Evolutionary conservation across 2,113 vertebrate species (phyloP).

Genomic region (Alouatta palliata): DNA sequence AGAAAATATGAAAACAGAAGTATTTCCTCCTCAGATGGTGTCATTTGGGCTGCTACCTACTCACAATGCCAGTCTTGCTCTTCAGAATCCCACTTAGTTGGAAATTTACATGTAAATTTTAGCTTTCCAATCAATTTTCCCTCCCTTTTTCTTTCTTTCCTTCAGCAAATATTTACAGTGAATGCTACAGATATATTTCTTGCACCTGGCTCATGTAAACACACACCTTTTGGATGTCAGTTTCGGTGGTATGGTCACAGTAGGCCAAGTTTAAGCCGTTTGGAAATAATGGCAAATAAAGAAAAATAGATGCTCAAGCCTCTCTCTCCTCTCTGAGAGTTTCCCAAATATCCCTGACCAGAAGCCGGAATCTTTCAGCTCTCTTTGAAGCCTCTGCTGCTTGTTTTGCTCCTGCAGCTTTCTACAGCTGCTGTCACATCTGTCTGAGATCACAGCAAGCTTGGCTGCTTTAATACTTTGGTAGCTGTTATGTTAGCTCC

Average conservation of each 20-base stretch:
- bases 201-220: background rate
- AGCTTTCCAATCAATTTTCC: background rate
- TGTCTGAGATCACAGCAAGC: slow-evolving; percentile 59
- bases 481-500: slow-evolving; percentile 49
- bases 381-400: slow-evolving; percentile 50
- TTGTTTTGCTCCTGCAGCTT: slow-evolving; percentile 59
- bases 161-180: slow-evolving; percentile 4
- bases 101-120: background rate
- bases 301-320: background rate
- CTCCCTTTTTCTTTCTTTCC: background rate
- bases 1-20: background rate
- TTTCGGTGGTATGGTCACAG: background rate
- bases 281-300: background rate
- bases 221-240: background rate
- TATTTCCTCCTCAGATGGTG: background rate
- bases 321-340: background rate
- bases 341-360: slow-evolving; percentile 4
- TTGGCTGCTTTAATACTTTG: slow-evolving; percentile 34
- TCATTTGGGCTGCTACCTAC: background rate
- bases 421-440: slow-evolving; percentile 70
- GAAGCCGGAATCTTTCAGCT: slow-evolving; percentile 26
- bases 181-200: background rate
- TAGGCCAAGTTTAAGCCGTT: background rate
- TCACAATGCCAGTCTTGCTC: background rate
- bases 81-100: background rate